Percentiles rank a stretch among this genome's conserved stretches.
Evolutionary conservation across 2,113 vertebrate genomes (phyloP).

Genomic region (Tachycineta bicolor): DNA sequence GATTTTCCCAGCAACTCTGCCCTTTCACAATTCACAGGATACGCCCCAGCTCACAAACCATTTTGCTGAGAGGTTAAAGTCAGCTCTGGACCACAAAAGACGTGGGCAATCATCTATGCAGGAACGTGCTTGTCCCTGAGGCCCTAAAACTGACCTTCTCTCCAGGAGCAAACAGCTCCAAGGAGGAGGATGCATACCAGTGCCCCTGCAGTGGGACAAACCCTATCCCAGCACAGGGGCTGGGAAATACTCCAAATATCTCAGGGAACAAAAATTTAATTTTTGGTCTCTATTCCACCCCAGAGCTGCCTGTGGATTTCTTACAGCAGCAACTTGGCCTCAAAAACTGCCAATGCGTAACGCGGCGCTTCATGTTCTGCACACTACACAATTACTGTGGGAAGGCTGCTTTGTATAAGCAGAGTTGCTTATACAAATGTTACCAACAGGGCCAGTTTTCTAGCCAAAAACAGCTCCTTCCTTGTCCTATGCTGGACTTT

Average conservation of each 20-base stretch:
- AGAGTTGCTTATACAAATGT: not conserved
- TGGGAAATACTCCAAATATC: not conserved
- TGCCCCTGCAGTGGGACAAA: not conserved
- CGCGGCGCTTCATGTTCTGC: not conserved
- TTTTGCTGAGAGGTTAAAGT: not conserved
- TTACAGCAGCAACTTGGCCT: constrained; percentile 1
- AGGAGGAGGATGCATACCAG: fast-evolving
- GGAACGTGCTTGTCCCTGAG: not conserved
- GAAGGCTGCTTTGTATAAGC: not conserved
- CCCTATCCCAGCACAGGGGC: not conserved
- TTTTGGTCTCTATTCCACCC: not conserved
- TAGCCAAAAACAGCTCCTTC: not conserved
- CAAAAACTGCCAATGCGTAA: constrained; percentile 3
- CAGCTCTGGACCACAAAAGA: not conserved
- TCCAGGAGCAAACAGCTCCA: not conserved
- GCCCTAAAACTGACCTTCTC: not conserved
- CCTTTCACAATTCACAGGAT: not conserved
- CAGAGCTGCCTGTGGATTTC: not conserved
- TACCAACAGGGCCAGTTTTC: not conserved
- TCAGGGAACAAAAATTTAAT: not conserved
- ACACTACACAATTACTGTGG: not conserved
- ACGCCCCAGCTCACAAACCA: not conserved
- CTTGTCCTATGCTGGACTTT: not conserved
- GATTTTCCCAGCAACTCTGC: not conserved
- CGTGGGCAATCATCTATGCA: not conserved